A percentile compares a stretch with the other conserved stretches of the same genome.
phyloP scores from a whole-genome alignment of 1,140 invertebrate species.

The Eubasilissa regina region DNA sequence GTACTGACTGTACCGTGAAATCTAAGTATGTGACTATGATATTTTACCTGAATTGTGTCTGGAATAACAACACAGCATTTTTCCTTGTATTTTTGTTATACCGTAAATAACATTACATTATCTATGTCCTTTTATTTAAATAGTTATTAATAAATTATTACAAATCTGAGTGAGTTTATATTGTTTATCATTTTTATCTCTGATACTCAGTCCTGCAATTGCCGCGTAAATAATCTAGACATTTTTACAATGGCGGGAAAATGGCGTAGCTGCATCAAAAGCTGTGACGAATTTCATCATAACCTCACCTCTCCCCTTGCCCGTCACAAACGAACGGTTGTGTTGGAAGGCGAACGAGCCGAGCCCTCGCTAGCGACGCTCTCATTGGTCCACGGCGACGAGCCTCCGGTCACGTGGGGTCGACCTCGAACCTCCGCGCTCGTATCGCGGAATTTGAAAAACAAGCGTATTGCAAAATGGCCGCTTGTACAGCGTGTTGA shows the following conservation, averaged over 20 bases:
- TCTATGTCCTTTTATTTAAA: not conserved
- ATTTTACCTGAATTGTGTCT: no score
- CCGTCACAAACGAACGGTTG: no score
- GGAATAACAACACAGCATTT: not conserved
- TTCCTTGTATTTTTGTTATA: no score
- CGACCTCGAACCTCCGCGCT: slow-evolving; percentile 8
- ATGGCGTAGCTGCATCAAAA: slow-evolving; percentile 18
- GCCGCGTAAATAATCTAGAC: not conserved
- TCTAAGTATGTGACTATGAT: no score
- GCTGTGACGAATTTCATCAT: slow-evolving; percentile 9
- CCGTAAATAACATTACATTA: no score
- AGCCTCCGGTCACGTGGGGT: slow-evolving; percentile 26
- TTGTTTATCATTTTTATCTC: not conserved
- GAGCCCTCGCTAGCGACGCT: not conserved
- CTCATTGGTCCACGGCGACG: slow-evolving; percentile 15
- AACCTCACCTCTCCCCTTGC: slow-evolving; percentile 9
- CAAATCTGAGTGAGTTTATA: not conserved
- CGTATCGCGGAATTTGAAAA: slow-evolving; percentile 33
- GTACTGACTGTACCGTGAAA: no score
- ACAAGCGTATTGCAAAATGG: slow-evolving; percentile 29
- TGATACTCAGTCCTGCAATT: not conserved
- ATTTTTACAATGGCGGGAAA: slow-evolving; percentile 2
- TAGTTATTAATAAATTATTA: not conserved
- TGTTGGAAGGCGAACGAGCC: slow-evolving; percentile 4
- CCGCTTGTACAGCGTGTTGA: slow-evolving; percentile 18